phyloP scores from a whole-genome alignment of 1,140 invertebrate genomes.

The Drosophila yakuba region DNA sequence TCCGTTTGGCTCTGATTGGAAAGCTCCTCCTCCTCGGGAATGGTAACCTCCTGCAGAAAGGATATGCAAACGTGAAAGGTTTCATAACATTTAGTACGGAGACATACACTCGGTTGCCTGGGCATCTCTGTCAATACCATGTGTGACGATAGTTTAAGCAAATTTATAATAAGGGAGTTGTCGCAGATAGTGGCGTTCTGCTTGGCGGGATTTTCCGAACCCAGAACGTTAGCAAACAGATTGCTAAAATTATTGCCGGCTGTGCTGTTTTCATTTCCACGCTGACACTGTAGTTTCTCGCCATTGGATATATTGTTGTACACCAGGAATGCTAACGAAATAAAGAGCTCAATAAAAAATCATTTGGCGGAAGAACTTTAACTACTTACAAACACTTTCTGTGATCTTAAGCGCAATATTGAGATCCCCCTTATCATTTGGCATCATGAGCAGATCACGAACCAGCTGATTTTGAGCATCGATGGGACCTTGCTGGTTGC shows the following conservation, averaged over 20 bases:
- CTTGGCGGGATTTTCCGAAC: conserved; percentile 86
- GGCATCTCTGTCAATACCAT: conserved; percentile 89
- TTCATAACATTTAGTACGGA: too few relatives aligned
- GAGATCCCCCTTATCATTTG: conserved; percentile 89
- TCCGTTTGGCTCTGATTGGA: conserved; percentile 89
- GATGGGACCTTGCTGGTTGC: conserved; percentile 90
- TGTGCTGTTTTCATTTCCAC: conserved; percentile 84
- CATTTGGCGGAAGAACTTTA: background rate
- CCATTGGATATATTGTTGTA: conserved; percentile 87
- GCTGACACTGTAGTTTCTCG: conserved; percentile 87
- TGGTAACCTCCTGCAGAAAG: conserved; percentile 69
- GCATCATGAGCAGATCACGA: conserved; percentile 88
- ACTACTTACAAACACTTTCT: conserved; percentile 88
- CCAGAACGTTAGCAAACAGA: conserved; percentile 89
- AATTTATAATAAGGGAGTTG: conserved; percentile 89
- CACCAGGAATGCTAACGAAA: conserved; percentile 85
- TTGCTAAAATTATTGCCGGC: conserved; percentile 86
- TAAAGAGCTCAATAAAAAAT: background rate
- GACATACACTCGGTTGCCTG: conserved; percentile 66
- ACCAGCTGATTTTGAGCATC: conserved; percentile 92
- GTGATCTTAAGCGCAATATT: conserved; percentile 90
- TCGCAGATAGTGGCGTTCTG: conserved; percentile 86
- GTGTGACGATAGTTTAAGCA: conserved; percentile 88
- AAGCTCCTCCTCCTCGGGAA: conserved; percentile 77
- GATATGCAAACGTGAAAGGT: background rate